Evolutionary conservation across 2,888 invertebrate genomes (phyloP).

Genomic region (Prenolepis imparis): DNA sequence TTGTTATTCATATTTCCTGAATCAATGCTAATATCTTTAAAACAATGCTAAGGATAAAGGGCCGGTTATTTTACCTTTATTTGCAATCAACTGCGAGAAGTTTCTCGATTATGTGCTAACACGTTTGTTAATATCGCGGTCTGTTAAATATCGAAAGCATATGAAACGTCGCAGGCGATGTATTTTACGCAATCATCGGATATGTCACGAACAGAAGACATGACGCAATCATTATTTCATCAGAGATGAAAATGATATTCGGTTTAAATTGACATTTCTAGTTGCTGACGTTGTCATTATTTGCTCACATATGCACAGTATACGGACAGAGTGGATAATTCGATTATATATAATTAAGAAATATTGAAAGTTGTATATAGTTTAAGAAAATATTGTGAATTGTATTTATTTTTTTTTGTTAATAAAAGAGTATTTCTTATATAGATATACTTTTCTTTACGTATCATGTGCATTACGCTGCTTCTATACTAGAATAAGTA

Average conservation of each 20-base stretch:
- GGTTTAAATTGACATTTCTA: constrained; percentile 36
- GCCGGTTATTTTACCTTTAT: background rate
- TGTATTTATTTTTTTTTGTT: background rate
- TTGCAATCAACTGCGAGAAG: background rate
- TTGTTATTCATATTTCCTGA: background rate
- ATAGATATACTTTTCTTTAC: background rate
- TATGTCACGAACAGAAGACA: constrained; percentile 25
- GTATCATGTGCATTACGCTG: no score
- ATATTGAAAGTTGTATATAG: background rate
- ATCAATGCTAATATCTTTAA: background rate
- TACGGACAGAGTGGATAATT: background rate
- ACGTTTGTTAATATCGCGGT: background rate
- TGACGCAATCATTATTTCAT: constrained; percentile 22
- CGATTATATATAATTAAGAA: background rate
- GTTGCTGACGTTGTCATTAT: constrained; percentile 13
- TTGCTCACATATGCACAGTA: constrained; percentile 1
- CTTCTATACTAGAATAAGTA: background rate
- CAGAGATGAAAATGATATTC: constrained; percentile 29
- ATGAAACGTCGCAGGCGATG: background rate
- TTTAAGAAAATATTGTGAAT: background rate
- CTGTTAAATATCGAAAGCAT: constrained; percentile 1
- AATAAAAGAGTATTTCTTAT: background rate
- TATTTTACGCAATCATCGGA: constrained; percentile 28
- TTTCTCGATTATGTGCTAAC: background rate
- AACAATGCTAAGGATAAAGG: background rate